These are phyloP conservation scores for Tragelaphus eurycerus DNA, from an alignment of 2,797 vertebrate genomes.

Conservation along the genomic window DNA sequence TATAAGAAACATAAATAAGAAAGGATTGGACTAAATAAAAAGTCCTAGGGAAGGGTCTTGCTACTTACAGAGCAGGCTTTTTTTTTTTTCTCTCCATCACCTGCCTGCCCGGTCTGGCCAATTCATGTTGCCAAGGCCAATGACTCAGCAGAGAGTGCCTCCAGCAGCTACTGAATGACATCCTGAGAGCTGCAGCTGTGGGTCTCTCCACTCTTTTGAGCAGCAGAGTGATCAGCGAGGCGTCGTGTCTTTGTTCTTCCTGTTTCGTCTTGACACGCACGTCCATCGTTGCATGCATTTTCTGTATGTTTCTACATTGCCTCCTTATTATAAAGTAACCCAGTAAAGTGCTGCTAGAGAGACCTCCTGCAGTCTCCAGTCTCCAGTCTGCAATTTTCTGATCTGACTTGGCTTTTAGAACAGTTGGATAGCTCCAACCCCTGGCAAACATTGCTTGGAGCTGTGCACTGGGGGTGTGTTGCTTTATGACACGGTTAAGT, in stretches of 20 bases:
- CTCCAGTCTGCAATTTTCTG: background rate
- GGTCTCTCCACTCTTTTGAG: background rate
- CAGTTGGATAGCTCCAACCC: background rate
- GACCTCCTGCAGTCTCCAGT: background rate
- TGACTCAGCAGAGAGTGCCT: slow-evolving; percentile 68
- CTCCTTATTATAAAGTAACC: background rate
- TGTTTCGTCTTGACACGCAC: background rate
- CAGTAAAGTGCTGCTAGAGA: background rate
- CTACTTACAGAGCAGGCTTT: background rate
- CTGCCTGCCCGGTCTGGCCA: slow-evolving; percentile 60
- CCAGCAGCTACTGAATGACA: slow-evolving; percentile 20
- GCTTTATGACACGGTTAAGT: background rate
- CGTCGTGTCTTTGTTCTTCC: background rate
- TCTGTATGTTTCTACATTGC: background rate
- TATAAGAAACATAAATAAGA: background rate
- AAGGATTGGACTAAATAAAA: background rate
- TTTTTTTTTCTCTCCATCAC: slow-evolving; percentile 29
- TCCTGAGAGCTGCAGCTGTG: background rate
- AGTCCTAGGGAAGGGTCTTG: background rate
- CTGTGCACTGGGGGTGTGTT: background rate
- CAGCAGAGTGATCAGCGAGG: background rate
- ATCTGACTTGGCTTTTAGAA: background rate
- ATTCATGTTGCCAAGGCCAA: slow-evolving; percentile 62
- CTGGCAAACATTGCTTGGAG: background rate
- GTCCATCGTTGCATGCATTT: fast-evolving